phyloP scores from a whole-genome alignment of 2,888 invertebrate genomes.

The Epirrita christyi region DNA sequence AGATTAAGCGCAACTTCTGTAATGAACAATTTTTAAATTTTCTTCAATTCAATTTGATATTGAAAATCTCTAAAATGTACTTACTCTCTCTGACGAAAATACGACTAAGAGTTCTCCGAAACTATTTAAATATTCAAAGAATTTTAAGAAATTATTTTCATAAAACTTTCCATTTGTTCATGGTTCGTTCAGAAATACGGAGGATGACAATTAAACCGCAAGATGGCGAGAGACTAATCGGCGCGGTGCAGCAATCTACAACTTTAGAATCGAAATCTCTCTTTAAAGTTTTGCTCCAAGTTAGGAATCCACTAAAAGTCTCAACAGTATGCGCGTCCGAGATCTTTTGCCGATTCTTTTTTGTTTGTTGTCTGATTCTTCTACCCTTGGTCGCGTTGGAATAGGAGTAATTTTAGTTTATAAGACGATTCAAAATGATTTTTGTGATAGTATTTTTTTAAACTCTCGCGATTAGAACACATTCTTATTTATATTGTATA shows the following conservation, averaged over 20 bases:
- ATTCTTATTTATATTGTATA: too few relatives aligned
- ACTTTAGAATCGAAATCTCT: conserved; percentile 28
- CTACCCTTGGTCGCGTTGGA: too few relatives aligned
- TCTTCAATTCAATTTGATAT: too few relatives aligned
- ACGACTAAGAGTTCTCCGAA: background rate
- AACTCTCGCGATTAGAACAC: too few relatives aligned
- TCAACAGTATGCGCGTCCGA: background rate
- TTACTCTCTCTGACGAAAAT: background rate
- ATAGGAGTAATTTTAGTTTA: too few relatives aligned
- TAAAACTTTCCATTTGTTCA: conserved; percentile 22
- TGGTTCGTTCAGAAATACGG: conserved; percentile 17
- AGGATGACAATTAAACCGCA: conserved; percentile 26
- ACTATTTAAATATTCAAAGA: background rate
- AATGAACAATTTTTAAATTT: too few relatives aligned
- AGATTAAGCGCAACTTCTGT: too few relatives aligned
- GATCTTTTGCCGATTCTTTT: too few relatives aligned
- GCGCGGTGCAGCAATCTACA: conserved; percentile 21
- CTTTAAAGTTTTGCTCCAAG: conserved; percentile 25
- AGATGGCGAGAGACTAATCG: conserved; percentile 29
- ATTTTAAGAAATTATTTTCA: conserved; percentile 15
- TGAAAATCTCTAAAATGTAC: too few relatives aligned
- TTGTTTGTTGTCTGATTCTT: too few relatives aligned
- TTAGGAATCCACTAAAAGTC: conserved; percentile 28
- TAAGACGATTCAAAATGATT: too few relatives aligned
- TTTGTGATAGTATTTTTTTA: too few relatives aligned